Base-by-base conservation (phyloP, 2,113 vertebrate genomes). In the Pyxicephalus adspersus region DNA sequence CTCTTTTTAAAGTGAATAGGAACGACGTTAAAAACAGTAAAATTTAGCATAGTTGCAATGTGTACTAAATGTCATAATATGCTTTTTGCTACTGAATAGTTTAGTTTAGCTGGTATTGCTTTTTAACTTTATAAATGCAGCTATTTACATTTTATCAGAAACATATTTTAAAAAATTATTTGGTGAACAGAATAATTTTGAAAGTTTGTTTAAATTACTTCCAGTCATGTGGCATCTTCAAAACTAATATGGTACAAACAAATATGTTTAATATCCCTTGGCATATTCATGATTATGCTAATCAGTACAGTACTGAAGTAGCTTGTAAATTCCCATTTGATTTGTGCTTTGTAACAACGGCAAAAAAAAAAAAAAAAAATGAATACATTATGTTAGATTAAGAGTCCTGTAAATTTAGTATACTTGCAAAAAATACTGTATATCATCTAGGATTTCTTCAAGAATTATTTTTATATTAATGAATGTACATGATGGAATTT, bases 211-310 rank as follows among this genome's bases (percentile, higher is more conserved):
- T 81, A 81, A 81, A 74, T 81, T 73, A 74, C 79, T 81, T 81
- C 79, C 60, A 81, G 60, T 81, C 22, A 81, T 81, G 26, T 81
- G 79, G 68, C 60, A 50, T 81, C 79, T 81, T 81, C 50, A 81
- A 68, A 81, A 64, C 79, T 74, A 73, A 74, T 81, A 81, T 65
- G 64, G 70, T 64, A 81, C 51, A 81, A 81, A 81, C 79, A 81
- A 81, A 81, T 81, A 65, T 64, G 79, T n/a, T 64, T 81, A 74
- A 81, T 81, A 81, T 81, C 68, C 79, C 70, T 81, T 81, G 79
- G 79, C 79, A 81, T 81, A 81, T 81, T 81, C 79, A 74, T 81
- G 79, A 81, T 81, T 74, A 81, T 81, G 79, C 68, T 81, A 81
- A 81, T 73, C 79, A 73, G 68, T 81, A 71, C 68, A 81, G 79